Base-by-base conservation (phyloP, 1,140 invertebrate species). In the Phymastichus coffea region DNA sequence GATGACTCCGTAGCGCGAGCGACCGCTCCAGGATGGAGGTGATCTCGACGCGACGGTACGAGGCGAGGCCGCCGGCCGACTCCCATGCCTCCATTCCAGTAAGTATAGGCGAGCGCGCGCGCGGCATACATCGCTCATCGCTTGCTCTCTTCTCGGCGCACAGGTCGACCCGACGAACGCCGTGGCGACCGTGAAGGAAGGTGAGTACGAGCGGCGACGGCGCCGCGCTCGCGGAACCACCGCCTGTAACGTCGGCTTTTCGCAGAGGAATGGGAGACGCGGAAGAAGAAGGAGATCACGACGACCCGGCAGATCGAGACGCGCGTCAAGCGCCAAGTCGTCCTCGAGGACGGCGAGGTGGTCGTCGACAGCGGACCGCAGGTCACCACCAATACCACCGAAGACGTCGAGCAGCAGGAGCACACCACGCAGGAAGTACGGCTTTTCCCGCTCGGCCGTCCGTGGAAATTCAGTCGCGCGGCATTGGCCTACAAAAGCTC, bases 291-390 rank as follows among this genome's bases (percentile, higher is more conserved):
- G 62, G 92, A 94, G 79, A 85, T 93, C 71, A 91, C 89, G 44
- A 95, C 92, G 44, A 93, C 89, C 38, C 85, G 90, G 58, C 91
- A 95, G 76, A 94, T 94, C 61, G 92, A 93, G 70, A 94, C 92
- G 8, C 80, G 92, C 58, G 91, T 94, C 1, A 93, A 94, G 72
- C 81, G 92, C n/a, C 91, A 94, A 73, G 84, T 95, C 20, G 85
- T 94, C 40, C 78, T 95, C 43, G 92, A 95, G 82, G 92, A 94
- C 81, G 93, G 93, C 30, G 88, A 91, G 69, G 89, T 95, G 2
- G 87, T 95, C 56, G 89, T 88, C 60, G 93, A 95, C 77, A 88
- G 90, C 1, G 93, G 92, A 2, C 93, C 93, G 1, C 86, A 93
- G 69, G 90, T 95, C 65, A 94, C 91, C 61, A 94, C 91, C 53